Evolutionary conservation across 2,888 invertebrate genomes (phyloP).

Genomic region (Lapara coniferarum): DNA sequence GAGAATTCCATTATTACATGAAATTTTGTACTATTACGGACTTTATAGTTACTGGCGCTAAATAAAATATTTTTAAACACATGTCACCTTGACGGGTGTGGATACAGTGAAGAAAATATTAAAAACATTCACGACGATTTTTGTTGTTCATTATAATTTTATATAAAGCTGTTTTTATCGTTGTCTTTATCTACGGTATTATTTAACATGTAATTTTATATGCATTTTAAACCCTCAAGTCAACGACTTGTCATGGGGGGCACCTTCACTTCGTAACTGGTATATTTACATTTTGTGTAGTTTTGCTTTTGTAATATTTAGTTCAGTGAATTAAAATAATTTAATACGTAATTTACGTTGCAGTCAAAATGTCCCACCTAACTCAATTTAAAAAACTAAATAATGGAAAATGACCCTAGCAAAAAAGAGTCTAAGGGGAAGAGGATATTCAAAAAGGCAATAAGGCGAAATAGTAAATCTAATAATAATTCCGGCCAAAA

Average conservation of each 20-base stretch:
- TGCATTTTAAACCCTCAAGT: slow-evolving; percentile 54
- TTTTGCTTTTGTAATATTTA: background rate
- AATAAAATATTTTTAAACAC: slow-evolving; percentile 39
- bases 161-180: slow-evolving; percentile 42
- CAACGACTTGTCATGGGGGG: slow-evolving; percentile 62
- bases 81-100: slow-evolving; percentile 45
- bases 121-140: slow-evolving; percentile 42
- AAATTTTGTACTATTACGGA: slow-evolving; percentile 24
- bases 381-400: slow-evolving; percentile 56
- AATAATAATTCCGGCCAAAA: slow-evolving; percentile 62
- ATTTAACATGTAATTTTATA: slow-evolving; percentile 60
- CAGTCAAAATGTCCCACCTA: slow-evolving; percentile 70
- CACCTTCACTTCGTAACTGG: slow-evolving; percentile 57
- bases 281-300: slow-evolving; percentile 35
- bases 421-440: slow-evolving; percentile 79
- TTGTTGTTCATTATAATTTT: slow-evolving; percentile 45
- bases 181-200: slow-evolving; percentile 40
- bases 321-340: background rate
- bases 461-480: slow-evolving; percentile 71
- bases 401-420: slow-evolving; percentile 81
- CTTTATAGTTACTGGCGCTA: slow-evolving; percentile 34
- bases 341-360: slow-evolving; percentile 41
- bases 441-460: slow-evolving; percentile 73
- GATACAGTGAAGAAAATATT: slow-evolving; percentile 43
- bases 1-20: slow-evolving; percentile 9